phyloP scores from a whole-genome alignment of 2,888 invertebrate genomes.

The Bombyx huttoni region DNA sequence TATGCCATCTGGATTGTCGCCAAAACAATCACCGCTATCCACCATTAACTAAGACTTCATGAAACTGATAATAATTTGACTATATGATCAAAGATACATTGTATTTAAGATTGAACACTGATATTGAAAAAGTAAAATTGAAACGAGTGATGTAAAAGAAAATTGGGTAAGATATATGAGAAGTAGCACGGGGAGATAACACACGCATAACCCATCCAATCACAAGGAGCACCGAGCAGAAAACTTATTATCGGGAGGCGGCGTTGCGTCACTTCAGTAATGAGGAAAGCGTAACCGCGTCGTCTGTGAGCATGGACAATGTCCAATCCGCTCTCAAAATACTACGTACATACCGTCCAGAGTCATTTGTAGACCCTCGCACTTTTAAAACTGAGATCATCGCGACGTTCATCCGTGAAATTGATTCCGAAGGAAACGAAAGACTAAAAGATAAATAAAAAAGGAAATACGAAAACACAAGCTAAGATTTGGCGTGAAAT shows the following conservation, averaged over 20 bases:
- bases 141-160: conserved; percentile 45
- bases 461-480: conserved; percentile 73
- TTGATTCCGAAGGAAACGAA: conserved; percentile 71
- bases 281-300: conserved; percentile 30
- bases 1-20: conserved; percentile 61
- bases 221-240: conserved; percentile 58
- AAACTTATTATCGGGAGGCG: conserved; percentile 61
- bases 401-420: conserved; percentile 72
- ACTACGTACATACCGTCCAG: conserved; percentile 22
- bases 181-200: conserved; percentile 52
- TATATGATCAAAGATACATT: background rate
- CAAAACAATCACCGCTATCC: conserved; percentile 69
- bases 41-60: conserved; percentile 37
- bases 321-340: conserved; percentile 9
- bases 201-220: conserved; percentile 67
- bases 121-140: conserved; percentile 10
- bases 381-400: conserved; percentile 69
- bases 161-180: conserved; percentile 56
- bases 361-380: conserved; percentile 32
- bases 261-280: conserved; percentile 46
- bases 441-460: conserved; percentile 71
- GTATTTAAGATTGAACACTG: background rate
- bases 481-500: conserved; percentile 74
- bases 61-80: conserved; percentile 4
- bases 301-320: conserved; percentile 11